These are phyloP conservation scores for Sylvilagus floridanus DNA, from an alignment of 2,797 vertebrate species.

Conservation along the genomic window DNA sequence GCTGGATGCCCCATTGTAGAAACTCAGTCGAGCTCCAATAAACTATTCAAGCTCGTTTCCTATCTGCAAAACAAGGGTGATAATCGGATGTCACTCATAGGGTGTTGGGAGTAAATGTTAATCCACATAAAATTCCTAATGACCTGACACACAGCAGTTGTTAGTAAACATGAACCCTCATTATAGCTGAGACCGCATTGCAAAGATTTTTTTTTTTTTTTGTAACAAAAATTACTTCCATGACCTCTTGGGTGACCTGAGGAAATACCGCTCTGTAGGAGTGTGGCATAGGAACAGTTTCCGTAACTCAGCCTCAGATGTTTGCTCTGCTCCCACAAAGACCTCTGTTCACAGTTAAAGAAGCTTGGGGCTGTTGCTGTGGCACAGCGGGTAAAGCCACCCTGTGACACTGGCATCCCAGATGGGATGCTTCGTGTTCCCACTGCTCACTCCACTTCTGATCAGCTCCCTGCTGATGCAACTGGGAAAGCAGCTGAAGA, in stretches of 20 bases:
- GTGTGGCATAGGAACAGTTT: not conserved
- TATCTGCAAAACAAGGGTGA: not conserved
- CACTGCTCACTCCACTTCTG: too few species aligned
- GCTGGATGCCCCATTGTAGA: not conserved
- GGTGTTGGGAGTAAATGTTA: constrained; percentile 31
- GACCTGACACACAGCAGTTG: not conserved
- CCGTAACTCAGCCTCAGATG: not conserved
- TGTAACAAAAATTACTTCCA: constrained; percentile 38
- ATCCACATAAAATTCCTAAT: constrained; percentile 1
- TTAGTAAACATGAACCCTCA: constrained; percentile 41
- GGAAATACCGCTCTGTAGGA: constrained; percentile 16
- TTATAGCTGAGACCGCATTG: constrained; percentile 59
- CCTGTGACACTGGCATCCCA: too few species aligned
- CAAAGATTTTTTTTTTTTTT: constrained; percentile 32
- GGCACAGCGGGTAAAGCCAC: not conserved
- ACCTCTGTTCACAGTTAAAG: not conserved
- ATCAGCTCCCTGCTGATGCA: too few species aligned
- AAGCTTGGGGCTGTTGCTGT: not conserved
- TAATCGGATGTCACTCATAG: constrained; percentile 18
- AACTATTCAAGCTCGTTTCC: not conserved
- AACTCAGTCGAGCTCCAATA: not conserved
- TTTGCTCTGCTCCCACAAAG: constrained; percentile 42
- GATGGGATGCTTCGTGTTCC: too few species aligned
- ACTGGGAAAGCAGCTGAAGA: too few species aligned
- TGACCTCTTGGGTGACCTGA: not conserved